Percentiles rank a stretch among this genome's conserved stretches.
Evolutionary conservation across 2,888 invertebrate genomes (phyloP).

Genomic region (Ichneumon xanthorius): DNA sequence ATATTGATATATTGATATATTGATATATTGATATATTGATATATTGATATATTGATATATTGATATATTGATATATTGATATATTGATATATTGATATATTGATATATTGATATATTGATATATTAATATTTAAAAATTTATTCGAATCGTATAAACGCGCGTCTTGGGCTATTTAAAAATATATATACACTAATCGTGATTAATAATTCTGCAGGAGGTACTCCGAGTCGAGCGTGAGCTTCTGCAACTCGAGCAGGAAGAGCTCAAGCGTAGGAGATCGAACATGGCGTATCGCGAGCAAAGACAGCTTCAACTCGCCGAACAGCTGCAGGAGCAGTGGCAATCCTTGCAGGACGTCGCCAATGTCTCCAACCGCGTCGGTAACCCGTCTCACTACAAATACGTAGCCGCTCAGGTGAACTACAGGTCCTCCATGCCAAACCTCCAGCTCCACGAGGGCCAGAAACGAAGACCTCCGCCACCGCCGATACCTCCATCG

Average conservation of each 20-base stretch:
- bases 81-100: no score
- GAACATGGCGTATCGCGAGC: slow-evolving; percentile 89
- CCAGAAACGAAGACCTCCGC: slow-evolving; percentile 83
- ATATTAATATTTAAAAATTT: no score
- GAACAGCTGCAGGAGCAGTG: slow-evolving; percentile 83
- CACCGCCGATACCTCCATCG: slow-evolving; percentile 86
- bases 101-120: no score
- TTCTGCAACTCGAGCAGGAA: slow-evolving; percentile 92
- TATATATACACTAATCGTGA: background rate
- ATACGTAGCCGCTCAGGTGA: slow-evolving; percentile 85
- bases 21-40: no score
- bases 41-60: no score
- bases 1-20: no score
- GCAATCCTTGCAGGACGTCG: slow-evolving; percentile 88
- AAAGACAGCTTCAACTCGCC: slow-evolving; percentile 81
- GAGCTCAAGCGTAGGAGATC: slow-evolving; percentile 91
- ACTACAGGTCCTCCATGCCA: slow-evolving; percentile 87
- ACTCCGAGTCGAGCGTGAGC: slow-evolving; percentile 91
- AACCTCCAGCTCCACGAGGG: slow-evolving; percentile 86
- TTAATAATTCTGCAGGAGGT: slow-evolving; percentile 86
- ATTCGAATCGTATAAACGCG: no score
- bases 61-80: no score
- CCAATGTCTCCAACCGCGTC: slow-evolving; percentile 72
- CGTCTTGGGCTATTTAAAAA: background rate
- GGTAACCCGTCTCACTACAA: slow-evolving; percentile 77